Evolutionary conservation across 2,113 vertebrate species (phyloP).

Genomic region (Cygnus buccinator): DNA sequence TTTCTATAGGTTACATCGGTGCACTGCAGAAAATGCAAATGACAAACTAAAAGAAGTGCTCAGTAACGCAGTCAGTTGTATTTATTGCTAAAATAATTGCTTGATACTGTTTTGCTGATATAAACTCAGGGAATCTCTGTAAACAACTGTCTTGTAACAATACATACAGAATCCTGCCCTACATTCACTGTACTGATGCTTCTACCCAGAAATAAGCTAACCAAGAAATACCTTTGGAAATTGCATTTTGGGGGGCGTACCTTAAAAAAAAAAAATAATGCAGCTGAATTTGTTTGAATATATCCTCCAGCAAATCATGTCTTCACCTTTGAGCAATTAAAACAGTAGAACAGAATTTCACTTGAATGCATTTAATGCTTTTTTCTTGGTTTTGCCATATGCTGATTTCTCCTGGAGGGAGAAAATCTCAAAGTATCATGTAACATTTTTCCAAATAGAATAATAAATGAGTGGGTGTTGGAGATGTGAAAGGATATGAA

Average conservation of each 20-base stretch:
- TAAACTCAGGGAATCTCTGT: accelerated
- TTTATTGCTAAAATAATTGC: background rate
- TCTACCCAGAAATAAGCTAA: background rate
- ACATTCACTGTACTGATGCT: accelerated
- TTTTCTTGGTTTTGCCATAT: constrained; percentile 12
- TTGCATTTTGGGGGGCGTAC: background rate
- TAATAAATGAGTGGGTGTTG: constrained; percentile 30
- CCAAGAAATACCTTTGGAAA: background rate
- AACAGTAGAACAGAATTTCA: constrained; percentile 9
- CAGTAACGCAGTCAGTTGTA: background rate
- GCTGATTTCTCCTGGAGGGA: background rate
- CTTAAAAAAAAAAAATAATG: background rate
- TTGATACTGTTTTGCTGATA: background rate
- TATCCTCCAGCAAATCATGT: background rate
- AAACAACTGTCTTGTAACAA: background rate
- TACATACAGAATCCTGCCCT: accelerated
- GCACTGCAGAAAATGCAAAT: background rate
- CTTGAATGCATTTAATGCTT: background rate
- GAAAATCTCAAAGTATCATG: background rate
- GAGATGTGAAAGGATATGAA: background rate
- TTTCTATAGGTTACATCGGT: background rate
- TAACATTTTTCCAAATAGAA: constrained; percentile 40
- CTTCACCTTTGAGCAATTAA: constrained; percentile 30
- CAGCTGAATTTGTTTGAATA: background rate
- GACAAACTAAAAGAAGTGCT: background rate